Base-by-base conservation (phyloP, 2,888 invertebrate species). In the Drosophila kambysellisi region DNA sequence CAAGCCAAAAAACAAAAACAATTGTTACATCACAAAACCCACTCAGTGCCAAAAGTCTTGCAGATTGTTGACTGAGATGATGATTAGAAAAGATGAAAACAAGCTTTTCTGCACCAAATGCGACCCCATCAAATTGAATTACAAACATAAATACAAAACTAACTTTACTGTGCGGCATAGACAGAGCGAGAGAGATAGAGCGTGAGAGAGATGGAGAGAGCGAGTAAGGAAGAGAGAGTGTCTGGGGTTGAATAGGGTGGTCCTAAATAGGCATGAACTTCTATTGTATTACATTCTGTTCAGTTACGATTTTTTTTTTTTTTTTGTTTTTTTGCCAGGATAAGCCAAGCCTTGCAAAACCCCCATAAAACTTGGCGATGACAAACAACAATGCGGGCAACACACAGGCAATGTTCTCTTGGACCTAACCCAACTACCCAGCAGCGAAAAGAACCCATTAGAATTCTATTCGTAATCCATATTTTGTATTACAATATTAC, bases 321-420 rank as follows among this genome's bases (percentile, higher is more conserved):
- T n/a, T 12, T 30, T n/a, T 25, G 20, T 25, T n/a, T 20, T 54
- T 46, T 61, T 30, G 43, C 52, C 70, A 76, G 82, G 82, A 81
- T 81, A 83, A 82, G 81, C 62, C 69, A 61, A 70, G 68, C 56
- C 60, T 53, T 62, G 65, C 30, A 11, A 51, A 67, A 74, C 83
- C 75, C 75, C 75, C 87, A 87, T 90, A 82, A 87, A 88, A 86
- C 76, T 86, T 73, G 80, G 72, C 66, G 80, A 75, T 82, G 87
- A 86, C 87, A 90, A 86, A 89, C 83, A 82, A 82, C 81, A 80
- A 81, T 63, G 67, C 66, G 68, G 66, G 59, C 63, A 67, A 66
- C 68, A 69, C 39, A 46, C 63, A 57, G 60, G 65, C 59, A 46
- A 61, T 60, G 56, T 64, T 70, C 65, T 50, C 66, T 75, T 66